Percentiles rank a stretch among this genome's conserved stretches.
phyloP scores from a whole-genome alignment of 2,113 vertebrate species.

The Anguilla rostrata region DNA sequence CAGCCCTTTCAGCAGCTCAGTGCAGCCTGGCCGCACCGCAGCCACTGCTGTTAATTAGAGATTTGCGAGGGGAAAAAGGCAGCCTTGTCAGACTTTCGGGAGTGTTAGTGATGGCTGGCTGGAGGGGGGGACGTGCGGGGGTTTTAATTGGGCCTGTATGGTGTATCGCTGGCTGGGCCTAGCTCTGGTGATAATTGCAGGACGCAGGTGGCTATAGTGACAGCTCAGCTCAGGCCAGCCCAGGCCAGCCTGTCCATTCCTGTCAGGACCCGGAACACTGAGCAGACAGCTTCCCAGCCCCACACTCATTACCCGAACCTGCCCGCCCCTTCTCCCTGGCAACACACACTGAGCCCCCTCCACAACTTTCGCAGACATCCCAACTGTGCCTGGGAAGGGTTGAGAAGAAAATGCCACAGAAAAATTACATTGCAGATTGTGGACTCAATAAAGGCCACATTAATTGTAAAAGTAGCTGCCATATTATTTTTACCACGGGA shows the following conservation, averaged over 20 bases:
- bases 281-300: conserved; percentile 74
- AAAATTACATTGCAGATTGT: neutral
- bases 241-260: conserved; percentile 73
- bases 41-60: conserved; percentile 75
- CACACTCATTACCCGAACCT: conserved; percentile 67
- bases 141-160: conserved; percentile 80
- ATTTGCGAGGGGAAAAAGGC: conserved; percentile 65
- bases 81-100: conserved; percentile 75
- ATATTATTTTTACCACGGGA: neutral
- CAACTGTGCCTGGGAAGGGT: conserved; percentile 45
- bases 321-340: conserved; percentile 59
- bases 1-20: conserved; percentile 70
- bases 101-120: conserved; percentile 81
- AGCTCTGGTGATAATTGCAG: conserved; percentile 73
- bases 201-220: conserved; percentile 77
- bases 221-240: conserved; percentile 64
- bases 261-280: conserved; percentile 77
- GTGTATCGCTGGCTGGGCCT: conserved; percentile 70
- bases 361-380: conserved; percentile 57
- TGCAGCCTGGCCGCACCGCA: conserved; percentile 48
- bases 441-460: neutral
- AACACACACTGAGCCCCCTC: conserved; percentile 59
- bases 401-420: conserved; percentile 27
- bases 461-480: neutral
- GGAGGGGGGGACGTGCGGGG: conserved; percentile 69